Percentiles rank a stretch among this genome's conserved stretches.
Conservation (phyloP, 92 coral and sea anemone species). For the Epizoanthus ramosus region DNA sequence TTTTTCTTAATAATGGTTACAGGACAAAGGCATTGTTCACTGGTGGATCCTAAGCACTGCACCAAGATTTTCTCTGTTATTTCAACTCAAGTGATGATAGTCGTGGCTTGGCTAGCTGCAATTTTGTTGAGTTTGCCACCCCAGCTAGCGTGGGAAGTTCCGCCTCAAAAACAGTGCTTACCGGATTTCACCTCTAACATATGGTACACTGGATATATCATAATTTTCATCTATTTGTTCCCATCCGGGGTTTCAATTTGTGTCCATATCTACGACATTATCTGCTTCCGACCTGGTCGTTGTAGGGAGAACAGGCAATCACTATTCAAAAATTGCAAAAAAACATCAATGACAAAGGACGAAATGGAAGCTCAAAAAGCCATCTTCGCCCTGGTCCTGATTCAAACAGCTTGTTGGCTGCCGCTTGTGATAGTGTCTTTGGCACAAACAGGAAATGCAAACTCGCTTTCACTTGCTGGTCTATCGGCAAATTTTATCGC, state of each 20-base stretch:
- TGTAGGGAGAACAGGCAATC: conserved; percentile 36
- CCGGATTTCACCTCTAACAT: conserved; percentile 75
- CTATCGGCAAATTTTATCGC: conserved; percentile 71
- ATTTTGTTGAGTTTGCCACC: conserved; percentile 68
- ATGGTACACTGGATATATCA: conserved; percentile 72
- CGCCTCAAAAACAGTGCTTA: conserved; percentile 58
- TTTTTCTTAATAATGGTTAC: conserved; percentile 67
- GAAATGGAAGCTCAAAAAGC: conserved; percentile 75
- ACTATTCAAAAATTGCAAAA: conserved; percentile 55
- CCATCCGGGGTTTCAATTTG: conserved; percentile 65
- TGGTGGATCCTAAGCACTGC: conserved; percentile 67
- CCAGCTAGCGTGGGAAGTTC: conserved; percentile 69
- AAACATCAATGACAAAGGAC: conserved; percentile 50
- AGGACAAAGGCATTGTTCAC: conserved; percentile 68
- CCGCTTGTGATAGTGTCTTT: conserved; percentile 67
- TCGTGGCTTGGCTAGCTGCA: conserved; percentile 59
- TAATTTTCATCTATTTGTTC: conserved; percentile 58
- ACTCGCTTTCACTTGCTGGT: conserved; percentile 42
- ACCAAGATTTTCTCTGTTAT: conserved; percentile 63
- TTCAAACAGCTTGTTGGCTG: conserved; percentile 75
- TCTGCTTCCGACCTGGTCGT: conserved; percentile 68
- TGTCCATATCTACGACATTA: conserved; percentile 66
- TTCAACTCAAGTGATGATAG: conserved; percentile 55
- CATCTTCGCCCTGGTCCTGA: conserved; percentile 58
- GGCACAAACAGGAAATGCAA: conserved; percentile 50